Base-by-base conservation (phyloP, 1,140 invertebrate species). In the Drosophila ohnishii region DNA sequence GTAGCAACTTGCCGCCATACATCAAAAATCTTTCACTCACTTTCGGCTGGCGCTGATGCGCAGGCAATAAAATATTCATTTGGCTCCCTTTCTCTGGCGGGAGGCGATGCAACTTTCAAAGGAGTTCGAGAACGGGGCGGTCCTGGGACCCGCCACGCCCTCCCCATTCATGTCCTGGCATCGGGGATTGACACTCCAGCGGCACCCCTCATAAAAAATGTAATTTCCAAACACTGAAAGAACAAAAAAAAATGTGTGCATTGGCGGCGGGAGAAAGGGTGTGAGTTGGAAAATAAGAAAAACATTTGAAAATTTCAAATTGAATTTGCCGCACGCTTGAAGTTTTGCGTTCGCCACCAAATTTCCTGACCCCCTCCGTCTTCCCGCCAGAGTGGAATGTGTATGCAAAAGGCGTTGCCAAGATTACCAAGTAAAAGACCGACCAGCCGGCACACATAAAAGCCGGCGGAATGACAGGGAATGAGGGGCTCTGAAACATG, bases 261-360 rank as follows among this genome's bases (percentile, higher is more conserved):
- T 67, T 64, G 64, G 37, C 30, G 30, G 16, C 30, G 22, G 16
- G 10, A 9, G 61, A 57, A 30, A 32, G 6, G 44, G 22, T 19
- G 42, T 25, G 37, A 8, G 47, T 40, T 48, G 40, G 25, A 71
- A 44, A 71, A 71, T 71, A 71, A 70, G 66, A 71, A 72, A 86
- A 87, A 83, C 83, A 87, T 87, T 83, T 87, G 84, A 74, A 87
- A 87, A 67, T 87, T 87, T 87, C 66, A 87, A 87, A 87, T 87
- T 87, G 83, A 87, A 87, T 87, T 87, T 87, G 84, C 83, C 83
- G 84, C 82, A 87, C 82, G 82, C 83, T 87, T 86, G 78, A 85
- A 85, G 82, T 81, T 82, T 63, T 69, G 45, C 19, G 35, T 30
- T 57, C 42, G 37, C 76, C 55, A 16, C 16, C 51, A 35, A 37